Evolutionary conservation across 2,888 invertebrate species (phyloP).

Genomic region (Lepidonotus clava): DNA sequence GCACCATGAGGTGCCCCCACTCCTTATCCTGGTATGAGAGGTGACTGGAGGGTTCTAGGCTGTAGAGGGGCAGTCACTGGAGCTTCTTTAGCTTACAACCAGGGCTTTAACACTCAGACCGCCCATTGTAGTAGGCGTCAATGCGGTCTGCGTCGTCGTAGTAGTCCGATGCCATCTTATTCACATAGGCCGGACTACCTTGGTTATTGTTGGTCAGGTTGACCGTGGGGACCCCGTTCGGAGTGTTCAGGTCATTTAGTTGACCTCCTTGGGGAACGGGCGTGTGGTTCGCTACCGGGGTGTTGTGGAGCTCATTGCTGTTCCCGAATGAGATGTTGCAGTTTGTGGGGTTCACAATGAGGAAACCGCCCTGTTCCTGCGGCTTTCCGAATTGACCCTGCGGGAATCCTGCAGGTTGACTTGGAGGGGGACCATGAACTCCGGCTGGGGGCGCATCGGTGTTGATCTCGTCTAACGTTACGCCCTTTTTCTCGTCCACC

Average conservation of each 20-base stretch:
- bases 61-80: too few species aligned
- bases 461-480: not conserved
- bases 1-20: too few species aligned
- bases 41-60: too few species aligned
- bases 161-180: not conserved
- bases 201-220: not conserved
- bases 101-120: not conserved
- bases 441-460: not conserved
- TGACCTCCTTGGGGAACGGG: not conserved
- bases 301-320: not conserved
- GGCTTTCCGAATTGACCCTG: not conserved
- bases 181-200: not conserved
- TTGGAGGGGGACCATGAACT: not conserved
- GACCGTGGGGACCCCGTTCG: conserved; percentile 15
- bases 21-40: too few species aligned
- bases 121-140: conserved; percentile 9
- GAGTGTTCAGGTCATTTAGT: not conserved
- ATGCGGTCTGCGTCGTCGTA: conserved; percentile 4
- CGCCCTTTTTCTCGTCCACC: not conserved
- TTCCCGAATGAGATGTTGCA: conserved; percentile 7
- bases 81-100: too few species aligned
- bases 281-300: not conserved
- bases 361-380: not conserved
- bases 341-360: conserved; percentile 18
- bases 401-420: not conserved